Evolutionary conservation across 2,113 vertebrate species (phyloP).

Genomic region (Labeo catla): DNA sequence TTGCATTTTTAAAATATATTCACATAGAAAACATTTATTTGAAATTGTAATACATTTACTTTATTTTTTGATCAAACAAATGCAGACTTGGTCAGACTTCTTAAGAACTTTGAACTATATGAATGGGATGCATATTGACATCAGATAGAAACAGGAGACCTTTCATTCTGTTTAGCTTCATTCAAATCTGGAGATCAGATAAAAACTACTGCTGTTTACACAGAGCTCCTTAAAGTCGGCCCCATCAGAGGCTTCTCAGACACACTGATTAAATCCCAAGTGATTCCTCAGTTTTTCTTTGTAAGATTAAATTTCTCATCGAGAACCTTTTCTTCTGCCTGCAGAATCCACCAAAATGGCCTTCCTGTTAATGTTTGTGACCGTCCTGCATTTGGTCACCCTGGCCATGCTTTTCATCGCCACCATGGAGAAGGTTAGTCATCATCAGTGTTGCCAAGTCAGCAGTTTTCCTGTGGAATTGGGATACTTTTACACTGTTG

Average conservation of each 20-base stretch:
- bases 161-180: neutral
- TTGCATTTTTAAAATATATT: neutral
- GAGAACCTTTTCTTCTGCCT: neutral
- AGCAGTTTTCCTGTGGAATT: too few relatives aligned
- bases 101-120: neutral
- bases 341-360: slow-evolving; percentile 72
- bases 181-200: neutral
- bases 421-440: slow-evolving; percentile 85
- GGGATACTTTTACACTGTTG: too few relatives aligned
- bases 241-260: slow-evolving; percentile 45
- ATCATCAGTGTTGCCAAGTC: too few relatives aligned
- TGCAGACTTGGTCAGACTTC: neutral
- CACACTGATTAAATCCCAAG: slow-evolving; percentile 42
- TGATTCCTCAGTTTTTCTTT: slow-evolving; percentile 34
- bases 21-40: neutral
- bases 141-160: neutral
- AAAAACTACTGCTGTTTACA: slow-evolving; percentile 55
- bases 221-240: slow-evolving; percentile 26
- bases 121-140: neutral
- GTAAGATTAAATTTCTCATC: neutral
- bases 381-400: slow-evolving; percentile 84
- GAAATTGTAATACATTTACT: neutral
- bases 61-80: neutral
- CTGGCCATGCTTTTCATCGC: slow-evolving; percentile 86
- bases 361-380: slow-evolving; percentile 82